Evolutionary conservation across 2,113 vertebrate genomes (phyloP).

Genomic region (Pipra filicauda): DNA sequence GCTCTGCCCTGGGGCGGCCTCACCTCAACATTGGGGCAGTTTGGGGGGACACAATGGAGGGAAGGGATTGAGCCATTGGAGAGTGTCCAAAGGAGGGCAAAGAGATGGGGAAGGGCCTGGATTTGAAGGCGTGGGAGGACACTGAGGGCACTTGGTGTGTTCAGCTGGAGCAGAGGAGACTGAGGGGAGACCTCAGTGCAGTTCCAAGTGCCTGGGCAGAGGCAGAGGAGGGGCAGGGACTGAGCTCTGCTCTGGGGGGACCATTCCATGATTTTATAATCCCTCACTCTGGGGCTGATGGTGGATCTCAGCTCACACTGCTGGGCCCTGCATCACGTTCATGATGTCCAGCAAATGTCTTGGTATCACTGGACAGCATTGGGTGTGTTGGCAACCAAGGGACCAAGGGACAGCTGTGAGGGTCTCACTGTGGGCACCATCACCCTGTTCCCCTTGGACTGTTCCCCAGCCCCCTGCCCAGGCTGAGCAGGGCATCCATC

Average conservation of each 20-base stretch:
- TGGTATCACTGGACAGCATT: neutral
- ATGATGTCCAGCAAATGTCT: neutral
- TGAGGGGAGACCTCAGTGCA: neutral
- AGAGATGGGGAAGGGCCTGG: neutral
- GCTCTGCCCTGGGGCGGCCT: neutral
- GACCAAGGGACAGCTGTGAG: neutral
- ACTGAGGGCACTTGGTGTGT: neutral
- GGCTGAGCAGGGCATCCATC: neutral
- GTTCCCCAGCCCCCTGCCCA: neutral
- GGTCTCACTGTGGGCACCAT: too few species aligned
- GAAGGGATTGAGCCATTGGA: neutral
- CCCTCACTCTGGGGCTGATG: neutral
- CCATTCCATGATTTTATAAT: neutral
- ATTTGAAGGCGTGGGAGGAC: neutral
- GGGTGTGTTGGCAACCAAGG: neutral
- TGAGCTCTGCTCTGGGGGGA: neutral
- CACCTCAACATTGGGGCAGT: neutral
- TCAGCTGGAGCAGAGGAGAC: neutral
- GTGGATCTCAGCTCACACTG: neutral
- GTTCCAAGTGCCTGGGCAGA: neutral
- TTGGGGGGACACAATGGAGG: neutral
- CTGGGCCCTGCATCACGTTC: neutral
- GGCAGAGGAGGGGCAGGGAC: neutral
- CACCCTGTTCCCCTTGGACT: too few species aligned
- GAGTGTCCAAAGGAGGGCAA: neutral